Conservation (phyloP, 2,113 vertebrate species). For the Sinocyclocheilus rhinocerous region DNA sequence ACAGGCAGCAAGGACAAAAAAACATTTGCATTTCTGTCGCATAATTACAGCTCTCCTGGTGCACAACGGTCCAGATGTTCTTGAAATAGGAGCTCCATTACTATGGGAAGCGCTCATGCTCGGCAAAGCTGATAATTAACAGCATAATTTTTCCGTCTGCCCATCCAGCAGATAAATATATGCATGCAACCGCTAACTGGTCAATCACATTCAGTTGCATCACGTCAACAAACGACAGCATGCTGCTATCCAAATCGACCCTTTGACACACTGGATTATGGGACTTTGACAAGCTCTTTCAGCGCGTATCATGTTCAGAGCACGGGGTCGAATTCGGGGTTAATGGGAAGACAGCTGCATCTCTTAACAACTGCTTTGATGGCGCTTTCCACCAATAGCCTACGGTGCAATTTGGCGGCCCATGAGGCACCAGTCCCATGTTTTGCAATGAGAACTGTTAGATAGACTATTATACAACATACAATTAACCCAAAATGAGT, state of each 20-base stretch:
- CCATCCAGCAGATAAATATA: constrained; percentile 16
- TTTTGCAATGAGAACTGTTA: background rate
- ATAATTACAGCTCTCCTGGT: constrained; percentile 25
- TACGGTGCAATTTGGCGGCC: background rate
- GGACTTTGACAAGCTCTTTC: background rate
- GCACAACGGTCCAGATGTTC: background rate
- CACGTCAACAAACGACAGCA: background rate
- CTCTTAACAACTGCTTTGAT: background rate
- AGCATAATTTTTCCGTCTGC: constrained; percentile 34
- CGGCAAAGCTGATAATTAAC: constrained; percentile 42
- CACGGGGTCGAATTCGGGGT: background rate
- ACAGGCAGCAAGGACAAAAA: background rate
- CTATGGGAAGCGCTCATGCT: background rate
- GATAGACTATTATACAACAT: background rate
- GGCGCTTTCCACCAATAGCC: background rate
- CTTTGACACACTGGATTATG: background rate
- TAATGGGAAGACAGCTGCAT: background rate
- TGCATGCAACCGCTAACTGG: background rate
- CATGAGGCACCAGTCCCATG: background rate
- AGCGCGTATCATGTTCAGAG: background rate
- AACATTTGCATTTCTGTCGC: constrained; percentile 4
- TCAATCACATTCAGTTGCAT: constrained; percentile 16
- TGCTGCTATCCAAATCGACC: background rate
- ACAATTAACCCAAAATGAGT: background rate
- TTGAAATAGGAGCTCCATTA: constrained; percentile 19